Evolutionary conservation across 2,797 vertebrate species (phyloP).

Genomic region (Oreortyx pictus): DNA sequence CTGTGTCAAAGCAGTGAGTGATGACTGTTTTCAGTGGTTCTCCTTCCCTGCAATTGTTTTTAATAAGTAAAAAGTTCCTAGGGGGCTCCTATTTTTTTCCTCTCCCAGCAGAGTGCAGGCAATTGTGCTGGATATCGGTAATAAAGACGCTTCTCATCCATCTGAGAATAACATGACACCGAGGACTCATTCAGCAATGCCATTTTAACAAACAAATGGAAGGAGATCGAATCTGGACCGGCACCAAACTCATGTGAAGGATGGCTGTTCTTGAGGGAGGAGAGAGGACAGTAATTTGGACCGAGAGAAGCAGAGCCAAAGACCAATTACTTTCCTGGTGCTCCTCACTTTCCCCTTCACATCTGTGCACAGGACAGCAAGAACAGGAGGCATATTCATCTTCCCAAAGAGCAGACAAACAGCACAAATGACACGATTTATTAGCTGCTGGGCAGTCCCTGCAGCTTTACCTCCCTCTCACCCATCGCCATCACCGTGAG

Average conservation of each 20-base stretch:
- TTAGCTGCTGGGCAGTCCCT: neutral
- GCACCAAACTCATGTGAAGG: neutral
- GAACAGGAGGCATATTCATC: neutral
- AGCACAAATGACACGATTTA: neutral
- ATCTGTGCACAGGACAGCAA: neutral
- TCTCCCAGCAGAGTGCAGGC: neutral
- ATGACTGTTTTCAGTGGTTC: neutral
- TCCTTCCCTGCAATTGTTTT: conserved; percentile 2
- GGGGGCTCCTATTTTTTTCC: neutral
- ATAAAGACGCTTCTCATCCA: neutral
- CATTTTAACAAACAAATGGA: neutral
- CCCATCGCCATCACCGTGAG: neutral
- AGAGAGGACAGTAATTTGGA: neutral
- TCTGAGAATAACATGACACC: neutral
- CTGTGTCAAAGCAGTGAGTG: neutral
- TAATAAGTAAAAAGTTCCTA: conserved; percentile 26
- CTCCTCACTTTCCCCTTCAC: neutral
- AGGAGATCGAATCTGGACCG: neutral
- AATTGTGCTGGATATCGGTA: neutral
- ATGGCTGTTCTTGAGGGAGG: neutral
- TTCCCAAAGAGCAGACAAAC: neutral
- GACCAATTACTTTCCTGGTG: neutral
- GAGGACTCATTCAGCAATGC: neutral
- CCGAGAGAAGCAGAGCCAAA: neutral
- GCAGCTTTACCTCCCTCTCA: neutral